Percentiles rank a stretch among this genome's conserved stretches.
phyloP scores from a whole-genome alignment of 2,113 vertebrate species.

The Sceloporus tristichus region DNA sequence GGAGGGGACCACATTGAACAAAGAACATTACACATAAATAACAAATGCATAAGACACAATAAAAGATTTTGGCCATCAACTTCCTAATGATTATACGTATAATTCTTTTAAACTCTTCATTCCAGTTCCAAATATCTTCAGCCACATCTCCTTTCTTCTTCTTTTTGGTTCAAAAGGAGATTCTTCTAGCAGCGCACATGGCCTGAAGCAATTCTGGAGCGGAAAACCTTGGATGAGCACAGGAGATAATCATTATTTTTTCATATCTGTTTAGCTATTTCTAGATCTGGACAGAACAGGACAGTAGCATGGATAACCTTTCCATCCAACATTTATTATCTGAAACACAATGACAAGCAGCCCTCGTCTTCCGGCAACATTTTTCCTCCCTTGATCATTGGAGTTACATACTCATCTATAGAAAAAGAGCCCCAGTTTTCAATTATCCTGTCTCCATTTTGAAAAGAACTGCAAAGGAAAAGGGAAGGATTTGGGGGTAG shows the following conservation, averaged over 20 bases:
- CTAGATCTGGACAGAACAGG: background rate
- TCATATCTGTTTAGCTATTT: slow-evolving; percentile 19
- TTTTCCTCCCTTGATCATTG: too few species aligned
- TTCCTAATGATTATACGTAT: background rate
- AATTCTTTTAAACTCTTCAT: background rate
- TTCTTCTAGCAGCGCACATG: background rate
- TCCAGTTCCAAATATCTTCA: background rate
- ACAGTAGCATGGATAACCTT: background rate
- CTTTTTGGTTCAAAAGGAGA: background rate
- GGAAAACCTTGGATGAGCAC: background rate
- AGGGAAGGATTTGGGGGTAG: too few species aligned
- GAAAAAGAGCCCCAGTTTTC: too few species aligned
- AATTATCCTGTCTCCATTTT: too few species aligned
- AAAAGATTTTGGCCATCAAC: too few species aligned
- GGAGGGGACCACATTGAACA: too few species aligned
- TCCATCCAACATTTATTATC: background rate
- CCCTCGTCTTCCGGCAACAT: background rate
- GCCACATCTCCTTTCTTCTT: background rate
- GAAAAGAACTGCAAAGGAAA: too few species aligned
- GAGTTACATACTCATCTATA: too few species aligned
- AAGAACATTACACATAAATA: too few species aligned
- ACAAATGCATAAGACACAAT: too few species aligned
- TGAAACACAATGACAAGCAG: background rate
- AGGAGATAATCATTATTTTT: background rate
- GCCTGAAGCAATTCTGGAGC: background rate